Conservation (phyloP, 2,888 invertebrate genomes). For the Macrosiphum euphorbiae region DNA sequence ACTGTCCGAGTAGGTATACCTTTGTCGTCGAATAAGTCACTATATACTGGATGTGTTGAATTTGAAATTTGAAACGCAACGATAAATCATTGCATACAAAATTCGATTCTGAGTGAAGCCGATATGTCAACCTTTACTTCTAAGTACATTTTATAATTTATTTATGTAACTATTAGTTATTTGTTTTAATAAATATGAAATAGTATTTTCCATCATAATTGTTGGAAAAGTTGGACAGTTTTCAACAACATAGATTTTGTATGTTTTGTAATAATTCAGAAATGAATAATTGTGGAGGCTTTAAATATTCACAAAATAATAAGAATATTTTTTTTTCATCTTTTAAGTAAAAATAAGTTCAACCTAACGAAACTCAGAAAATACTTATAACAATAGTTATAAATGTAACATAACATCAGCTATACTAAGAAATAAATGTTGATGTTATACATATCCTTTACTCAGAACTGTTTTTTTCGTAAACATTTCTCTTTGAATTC, state of each 20-base stretch:
- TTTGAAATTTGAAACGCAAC: neutral
- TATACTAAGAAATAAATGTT: neutral
- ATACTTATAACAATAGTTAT: neutral
- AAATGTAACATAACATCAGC: neutral
- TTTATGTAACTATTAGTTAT: no score
- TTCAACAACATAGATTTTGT: neutral
- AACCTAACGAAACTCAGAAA: neutral
- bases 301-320: neutral
- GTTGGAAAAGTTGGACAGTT: neutral
- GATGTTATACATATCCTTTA: neutral
- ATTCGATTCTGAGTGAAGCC: neutral
- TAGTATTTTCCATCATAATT: neutral
- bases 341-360: neutral
- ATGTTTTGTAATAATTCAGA: neutral
- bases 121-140: neutral
- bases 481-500: neutral
- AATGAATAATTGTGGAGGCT: neutral
- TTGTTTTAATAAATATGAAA: neutral
- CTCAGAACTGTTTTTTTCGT: neutral
- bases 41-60: neutral
- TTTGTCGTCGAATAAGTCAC: neutral
- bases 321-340: neutral
- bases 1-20: neutral
- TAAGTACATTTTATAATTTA: neutral
- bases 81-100: neutral